phyloP scores from a whole-genome alignment of 2,888 invertebrate species.

The Glaucopsyche alexis region DNA sequence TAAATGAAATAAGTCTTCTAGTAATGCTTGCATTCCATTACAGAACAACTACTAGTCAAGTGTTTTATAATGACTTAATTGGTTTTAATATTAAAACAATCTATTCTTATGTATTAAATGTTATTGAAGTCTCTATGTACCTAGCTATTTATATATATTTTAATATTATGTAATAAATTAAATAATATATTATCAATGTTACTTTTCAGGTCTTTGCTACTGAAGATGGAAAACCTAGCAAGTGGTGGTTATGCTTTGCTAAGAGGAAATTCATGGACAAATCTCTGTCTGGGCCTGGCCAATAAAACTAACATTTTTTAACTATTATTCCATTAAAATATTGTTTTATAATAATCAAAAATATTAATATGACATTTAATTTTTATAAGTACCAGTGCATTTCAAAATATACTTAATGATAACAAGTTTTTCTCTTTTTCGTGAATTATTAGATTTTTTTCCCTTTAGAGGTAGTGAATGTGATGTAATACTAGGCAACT shows the following conservation, averaged over 20 bases:
- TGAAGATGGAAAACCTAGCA: slow-evolving; percentile 96
- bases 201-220: slow-evolving; percentile 84
- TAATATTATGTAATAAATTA: background rate
- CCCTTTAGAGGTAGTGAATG: too few species aligned
- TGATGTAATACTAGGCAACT: background rate
- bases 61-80: background rate
- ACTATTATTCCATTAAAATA: slow-evolving; percentile 36
- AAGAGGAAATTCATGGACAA: slow-evolving; percentile 99
- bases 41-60: background rate
- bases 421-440: background rate
- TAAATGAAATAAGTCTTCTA: slow-evolving; percentile 7
- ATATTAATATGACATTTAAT: slow-evolving; percentile 20
- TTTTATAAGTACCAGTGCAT: slow-evolving; percentile 21
- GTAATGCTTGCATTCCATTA: background rate
- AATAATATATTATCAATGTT: background rate
- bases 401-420: slow-evolving; percentile 4
- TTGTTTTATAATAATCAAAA: background rate
- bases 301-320: slow-evolving; percentile 63
- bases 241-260: slow-evolving; percentile 99
- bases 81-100: background rate
- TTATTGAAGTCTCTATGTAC: background rate
- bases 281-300: slow-evolving; percentile 93
- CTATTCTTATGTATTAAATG: background rate
- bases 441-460: too few species aligned
- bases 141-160: background rate